phyloP scores from a whole-genome alignment of 2,888 invertebrate genomes.

The Tetragonula carbonaria region DNA sequence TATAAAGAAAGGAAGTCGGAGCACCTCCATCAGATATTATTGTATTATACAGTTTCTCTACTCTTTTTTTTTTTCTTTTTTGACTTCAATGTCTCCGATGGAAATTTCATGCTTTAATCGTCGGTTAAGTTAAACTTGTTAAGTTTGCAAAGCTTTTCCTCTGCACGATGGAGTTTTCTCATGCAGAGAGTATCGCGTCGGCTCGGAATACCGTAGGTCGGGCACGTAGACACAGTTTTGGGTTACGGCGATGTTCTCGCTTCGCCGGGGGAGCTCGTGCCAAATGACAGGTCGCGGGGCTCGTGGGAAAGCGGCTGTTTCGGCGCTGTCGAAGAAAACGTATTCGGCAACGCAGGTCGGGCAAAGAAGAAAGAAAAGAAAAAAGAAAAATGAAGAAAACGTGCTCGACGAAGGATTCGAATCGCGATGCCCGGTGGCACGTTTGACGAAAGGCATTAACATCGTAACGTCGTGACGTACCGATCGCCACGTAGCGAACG shows the following conservation, averaged over 20 bases:
- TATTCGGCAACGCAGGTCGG: neutral
- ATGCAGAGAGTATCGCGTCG: neutral
- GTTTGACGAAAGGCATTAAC: conserved; percentile 54
- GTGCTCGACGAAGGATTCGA: conserved; percentile 41
- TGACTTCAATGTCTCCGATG: too few relatives aligned
- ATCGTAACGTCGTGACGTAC: conserved; percentile 1
- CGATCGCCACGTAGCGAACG: conserved; percentile 1
- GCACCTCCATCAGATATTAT: too few relatives aligned
- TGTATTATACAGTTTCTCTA: too few relatives aligned
- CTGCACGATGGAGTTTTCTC: neutral
- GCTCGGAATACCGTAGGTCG: neutral
- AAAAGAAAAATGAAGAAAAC: too few relatives aligned
- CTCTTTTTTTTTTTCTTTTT: too few relatives aligned
- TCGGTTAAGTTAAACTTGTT: too few relatives aligned
- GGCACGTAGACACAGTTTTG: neutral
- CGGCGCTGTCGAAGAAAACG: conserved; percentile 37
- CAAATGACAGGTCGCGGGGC: conserved; percentile 11
- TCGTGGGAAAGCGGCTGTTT: conserved; percentile 44
- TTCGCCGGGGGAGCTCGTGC: conserved; percentile 4
- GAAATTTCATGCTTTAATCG: too few relatives aligned
- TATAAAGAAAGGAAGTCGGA: too few relatives aligned
- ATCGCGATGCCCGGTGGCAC: conserved; percentile 38
- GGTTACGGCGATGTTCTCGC: neutral
- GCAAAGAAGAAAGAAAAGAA: too few relatives aligned
- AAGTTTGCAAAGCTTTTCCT: too few relatives aligned